Base-by-base conservation (phyloP, 2,888 invertebrate genomes). In the Corythucha ciliata region DNA sequence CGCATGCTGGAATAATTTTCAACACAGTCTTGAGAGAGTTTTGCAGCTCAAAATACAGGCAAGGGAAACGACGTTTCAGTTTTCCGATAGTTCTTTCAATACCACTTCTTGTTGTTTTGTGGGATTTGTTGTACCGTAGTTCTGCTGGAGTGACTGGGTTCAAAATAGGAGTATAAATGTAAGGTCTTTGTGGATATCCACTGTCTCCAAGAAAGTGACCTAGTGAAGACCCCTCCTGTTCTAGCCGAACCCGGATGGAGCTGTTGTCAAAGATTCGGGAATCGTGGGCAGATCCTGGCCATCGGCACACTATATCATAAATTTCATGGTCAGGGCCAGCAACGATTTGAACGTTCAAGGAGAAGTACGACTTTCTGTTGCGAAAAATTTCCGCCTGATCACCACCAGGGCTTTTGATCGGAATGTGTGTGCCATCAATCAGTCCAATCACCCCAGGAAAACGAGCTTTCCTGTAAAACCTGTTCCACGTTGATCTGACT, bases 361-460 rank as follows among this genome's bases (percentile, higher is more conserved):
- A 37, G n/a, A 37, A 37, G n/a, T 37, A 37, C 22, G 37, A 22
- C 18, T 37, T 37, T 18, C 37, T 37, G 37, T 37, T 37, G 3
- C 20, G 16, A 16, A 12, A 37, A 18, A 37, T 10, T 18, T 37
- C 20, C 2, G 37, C 22, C n/a, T 37, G 37, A 21, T 37, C 37
- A 8, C 21, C 37, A 3, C 18, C 12, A 10, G 37, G 37, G 21
- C 24, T 37, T 18, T 21, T 22, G 3, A 37, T 37, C 21, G 37
- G 37, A 24, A 37, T 37, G 20, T 37, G 37, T 12, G 37, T 37
- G 2, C 37, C 37, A 37, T 37, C 37, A 18, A 37, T 37, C 37
- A 37, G 18, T 5, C 37, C 37, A 16, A 37, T 37, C n/a, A 37
- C 20, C 4, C 37, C 37, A 2, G 37, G 37, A 37, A 37, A 37